These are phyloP conservation scores for Drosophila sp. DNA, from an alignment of 1,140 invertebrate genomes.

Conservation along the genomic window DNA sequence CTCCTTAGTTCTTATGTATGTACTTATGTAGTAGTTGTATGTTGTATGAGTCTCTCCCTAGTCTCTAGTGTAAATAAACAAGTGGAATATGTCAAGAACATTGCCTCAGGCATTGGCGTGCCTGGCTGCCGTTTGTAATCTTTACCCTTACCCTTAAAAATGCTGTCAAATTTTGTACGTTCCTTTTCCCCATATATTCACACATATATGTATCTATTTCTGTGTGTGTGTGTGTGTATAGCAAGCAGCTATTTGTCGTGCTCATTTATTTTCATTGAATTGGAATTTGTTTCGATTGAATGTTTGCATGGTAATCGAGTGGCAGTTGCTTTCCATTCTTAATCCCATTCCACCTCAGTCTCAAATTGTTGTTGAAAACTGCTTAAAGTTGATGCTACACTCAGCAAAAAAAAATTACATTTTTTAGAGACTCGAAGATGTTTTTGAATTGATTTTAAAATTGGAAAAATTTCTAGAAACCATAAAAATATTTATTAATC, in stretches of 20 bases:
- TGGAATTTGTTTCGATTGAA: constrained; percentile 82
- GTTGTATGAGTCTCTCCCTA: constrained; percentile 30
- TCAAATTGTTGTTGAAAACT: constrained; percentile 61
- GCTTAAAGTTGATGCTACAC: constrained; percentile 46
- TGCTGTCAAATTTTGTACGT: constrained; percentile 72
- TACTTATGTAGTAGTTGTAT: constrained; percentile 18
- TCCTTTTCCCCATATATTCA: constrained; percentile 1
- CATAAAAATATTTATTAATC: no score
- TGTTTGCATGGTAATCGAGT: constrained; percentile 83
- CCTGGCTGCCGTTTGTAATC: constrained; percentile 69
- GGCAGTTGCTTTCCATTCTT: constrained; percentile 47
- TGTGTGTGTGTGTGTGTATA: constrained; percentile 12
- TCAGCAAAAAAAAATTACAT: no score
- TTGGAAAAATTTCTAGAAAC: no score
- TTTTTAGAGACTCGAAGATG: no score
- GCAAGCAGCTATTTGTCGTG: constrained; percentile 71
- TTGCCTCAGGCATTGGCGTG: constrained; percentile 69
- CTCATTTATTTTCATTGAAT: constrained; percentile 83
- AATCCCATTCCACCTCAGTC: neutral
- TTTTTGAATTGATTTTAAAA: no score
- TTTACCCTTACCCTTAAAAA: constrained; percentile 31
- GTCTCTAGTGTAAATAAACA: constrained; percentile 75
- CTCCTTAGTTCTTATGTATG: constrained; percentile 22
- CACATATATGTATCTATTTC: neutral
- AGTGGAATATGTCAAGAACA: constrained; percentile 82